Evolutionary conservation across 2,888 invertebrate species (phyloP), one percentile per base, ranked within the genome.

Genomic region (Monopis laevigella): DNA sequence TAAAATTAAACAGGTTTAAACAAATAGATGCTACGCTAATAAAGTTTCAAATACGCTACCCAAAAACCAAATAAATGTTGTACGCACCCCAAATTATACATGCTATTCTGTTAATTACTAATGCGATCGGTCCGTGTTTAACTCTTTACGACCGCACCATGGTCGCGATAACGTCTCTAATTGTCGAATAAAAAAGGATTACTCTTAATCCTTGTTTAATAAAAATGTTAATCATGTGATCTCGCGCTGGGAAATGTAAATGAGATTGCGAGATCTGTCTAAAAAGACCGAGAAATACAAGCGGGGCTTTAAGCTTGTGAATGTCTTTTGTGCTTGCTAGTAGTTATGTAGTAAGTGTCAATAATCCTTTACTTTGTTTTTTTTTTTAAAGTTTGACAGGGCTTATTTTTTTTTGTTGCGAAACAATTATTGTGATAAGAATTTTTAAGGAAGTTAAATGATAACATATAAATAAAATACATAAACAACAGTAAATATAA

Each of bases 101-200:
- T 50, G 67, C 65, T 64, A 72, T 77, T 77, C 62, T 48, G 58
- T 60, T 77, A 78, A 80, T 80, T 74, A 65, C 68, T 48, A 42
- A 58, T 54, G 56, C 65, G 67, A 77, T 78, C 66, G 65, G 63
- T 63, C 55, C 64, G 65, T 53, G 56, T 69, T 73, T 65, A 80
- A 80, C 80, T 80, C 77, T 80, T 80, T 80, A 78, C 74, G 80
- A 75, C 62, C 65, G 56, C 52, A 52, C 55, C 58, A 61, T 53
- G 52, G 60, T 57, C 59, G 57, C 65, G 80, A 80, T 80, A 78
- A 67, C 71, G 65, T 63, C 54, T 66, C 78, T 80, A 77, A 80
- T 80, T 77, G 78, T 70, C 78, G 60, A 75, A 80, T 80, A 80
- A 78, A 80, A 77, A 78, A 78, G 78, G 80, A 77, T 80, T 77